Evolutionary conservation across 2,113 vertebrate genomes (phyloP), one percentile per base, ranked within the genome.

Genomic region (Forbesichthys agassizii): DNA sequence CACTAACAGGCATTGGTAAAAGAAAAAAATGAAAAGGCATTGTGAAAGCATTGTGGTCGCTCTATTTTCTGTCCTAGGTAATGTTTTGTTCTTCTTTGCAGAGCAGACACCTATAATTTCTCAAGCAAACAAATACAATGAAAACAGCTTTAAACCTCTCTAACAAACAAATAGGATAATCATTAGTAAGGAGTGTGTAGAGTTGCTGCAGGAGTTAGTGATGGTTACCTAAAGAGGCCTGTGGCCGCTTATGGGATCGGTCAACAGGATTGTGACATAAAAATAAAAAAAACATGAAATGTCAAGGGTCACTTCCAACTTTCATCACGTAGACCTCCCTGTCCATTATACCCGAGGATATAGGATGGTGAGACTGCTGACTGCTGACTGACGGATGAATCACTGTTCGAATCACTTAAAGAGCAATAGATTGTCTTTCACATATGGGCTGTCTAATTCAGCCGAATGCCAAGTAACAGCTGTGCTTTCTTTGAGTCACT

Each of bases 101-200:
- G 87, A 92, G 81, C 86, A 77, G 89, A 90, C 85, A 85, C 80
- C 82, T 72, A 84, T 82, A 83, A 89, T 87, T 91, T 88, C 86
- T 89, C 85, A 85, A 84, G 86, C 86, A 85, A 92, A 89, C 82
- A 86, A 81, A 85, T 82, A 83, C 89, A 88, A 90, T 86, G 7
- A 42, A 42, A 89, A 78, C 69, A 79, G 89, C 61, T 68, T 80
- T 74, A 82, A 81, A 80, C 73, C 72, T 73, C 76, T 66, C 69
- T 88, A 87, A 93, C 87, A 91, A 90, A 86, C 60, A 66, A 66
- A 18, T 16, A 5, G 91, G 90, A 84, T 88, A 91, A 91, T 93
- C 91, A 92, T 91, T 87, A 82, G 73, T 73, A 80, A 65, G 74
- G 79, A 65, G 80, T 77, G 76, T 80, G 73, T 60, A 48, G 69